Conservation (phyloP, 2,888 invertebrate genomes). For the Pedicia rivosa region DNA sequence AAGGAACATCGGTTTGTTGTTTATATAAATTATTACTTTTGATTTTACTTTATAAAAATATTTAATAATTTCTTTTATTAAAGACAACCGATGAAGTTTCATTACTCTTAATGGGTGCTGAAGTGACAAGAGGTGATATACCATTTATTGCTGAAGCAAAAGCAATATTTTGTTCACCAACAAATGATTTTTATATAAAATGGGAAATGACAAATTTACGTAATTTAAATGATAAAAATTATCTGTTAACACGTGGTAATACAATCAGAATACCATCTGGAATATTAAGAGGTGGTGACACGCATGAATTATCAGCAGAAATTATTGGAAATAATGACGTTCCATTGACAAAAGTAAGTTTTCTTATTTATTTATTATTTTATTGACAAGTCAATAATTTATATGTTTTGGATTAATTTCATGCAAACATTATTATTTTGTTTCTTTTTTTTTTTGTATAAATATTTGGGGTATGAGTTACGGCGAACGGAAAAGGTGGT, state of each 20-base stretch:
- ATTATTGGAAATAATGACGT: not conserved
- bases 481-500: too few relatives aligned
- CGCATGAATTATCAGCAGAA: not conserved
- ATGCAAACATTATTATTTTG: too few relatives aligned
- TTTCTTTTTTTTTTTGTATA: too few relatives aligned
- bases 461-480: too few relatives aligned
- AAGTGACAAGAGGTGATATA: constrained; percentile 1
- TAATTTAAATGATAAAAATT: not conserved
- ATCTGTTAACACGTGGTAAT: not conserved
- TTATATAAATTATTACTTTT: not conserved
- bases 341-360: not conserved
- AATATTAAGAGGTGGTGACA: not conserved
- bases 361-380: not conserved
- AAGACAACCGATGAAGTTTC: not conserved
- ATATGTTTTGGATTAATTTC: too few relatives aligned
- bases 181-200: constrained; percentile 1
- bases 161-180: constrained; percentile 1
- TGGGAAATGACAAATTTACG: not conserved
- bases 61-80: not conserved
- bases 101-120: constrained; percentile 2
- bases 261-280: not conserved
- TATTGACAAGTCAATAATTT: too few relatives aligned
- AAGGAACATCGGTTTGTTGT: not conserved
- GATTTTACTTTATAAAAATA: not conserved
- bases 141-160: not conserved